Conservation (phyloP, 2,797 vertebrate genomes). For the Naso thynnoides region DNA sequence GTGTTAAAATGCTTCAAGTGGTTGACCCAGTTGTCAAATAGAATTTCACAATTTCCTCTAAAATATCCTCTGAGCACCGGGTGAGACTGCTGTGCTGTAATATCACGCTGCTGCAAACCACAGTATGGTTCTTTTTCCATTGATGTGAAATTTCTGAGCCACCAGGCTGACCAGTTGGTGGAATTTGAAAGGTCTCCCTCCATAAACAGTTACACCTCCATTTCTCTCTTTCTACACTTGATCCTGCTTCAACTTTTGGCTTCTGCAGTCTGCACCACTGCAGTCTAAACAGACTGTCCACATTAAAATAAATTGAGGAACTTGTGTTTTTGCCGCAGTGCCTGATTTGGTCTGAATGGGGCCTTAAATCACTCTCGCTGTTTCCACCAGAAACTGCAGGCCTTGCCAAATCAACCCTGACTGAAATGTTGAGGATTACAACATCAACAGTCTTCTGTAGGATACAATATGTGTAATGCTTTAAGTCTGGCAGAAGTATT, state of each 20-base stretch:
- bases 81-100: conserved; percentile 13
- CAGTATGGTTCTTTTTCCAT: neutral
- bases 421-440: no score
- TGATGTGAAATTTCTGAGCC: conserved; percentile 5
- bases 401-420: no score
- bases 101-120: conserved; percentile 7
- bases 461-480: neutral
- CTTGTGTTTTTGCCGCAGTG: no score
- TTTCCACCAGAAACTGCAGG: no score
- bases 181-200: conserved; percentile 4
- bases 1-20: neutral
- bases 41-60: conserved; percentile 19
- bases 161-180: conserved; percentile 12
- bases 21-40: neutral
- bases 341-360: no score
- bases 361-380: no score
- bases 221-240: neutral
- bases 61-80: conserved; percentile 5
- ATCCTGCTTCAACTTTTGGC: no score
- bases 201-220: neutral
- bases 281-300: no score
- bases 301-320: no score
- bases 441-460: neutral
- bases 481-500: neutral
- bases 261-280: no score